These are phyloP conservation scores for Phodopus roborovskii DNA, from an alignment of 2,113 vertebrate species.

Conservation along the genomic window DNA sequence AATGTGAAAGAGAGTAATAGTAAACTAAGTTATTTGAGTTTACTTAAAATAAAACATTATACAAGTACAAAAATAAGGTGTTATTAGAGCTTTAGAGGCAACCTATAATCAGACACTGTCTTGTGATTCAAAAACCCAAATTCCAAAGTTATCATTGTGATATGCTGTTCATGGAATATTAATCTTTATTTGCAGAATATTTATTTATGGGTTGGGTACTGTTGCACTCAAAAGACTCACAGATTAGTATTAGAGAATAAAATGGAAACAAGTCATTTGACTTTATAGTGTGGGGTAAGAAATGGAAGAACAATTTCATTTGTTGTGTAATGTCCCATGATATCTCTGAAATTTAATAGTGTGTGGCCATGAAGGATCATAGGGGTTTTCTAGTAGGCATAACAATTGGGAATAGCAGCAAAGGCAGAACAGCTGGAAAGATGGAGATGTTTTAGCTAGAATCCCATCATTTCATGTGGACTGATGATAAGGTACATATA, in stretches of 20 bases:
- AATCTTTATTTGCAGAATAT: neutral
- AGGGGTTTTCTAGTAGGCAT: neutral
- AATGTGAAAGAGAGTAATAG: neutral
- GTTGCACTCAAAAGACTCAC: neutral
- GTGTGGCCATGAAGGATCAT: neutral
- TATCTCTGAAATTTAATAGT: neutral
- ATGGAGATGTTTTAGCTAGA: neutral
- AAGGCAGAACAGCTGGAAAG: neutral
- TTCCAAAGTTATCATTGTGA: neutral
- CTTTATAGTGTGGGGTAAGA: neutral
- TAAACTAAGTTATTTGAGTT: neutral
- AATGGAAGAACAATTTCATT: neutral
- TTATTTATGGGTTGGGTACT: neutral
- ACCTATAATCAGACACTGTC: neutral
- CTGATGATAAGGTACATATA: neutral
- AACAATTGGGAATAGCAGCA: neutral
- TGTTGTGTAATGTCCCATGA: neutral
- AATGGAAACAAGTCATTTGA: slow-evolving; percentile 37
- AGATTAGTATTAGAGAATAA: neutral
- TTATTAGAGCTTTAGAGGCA: neutral
- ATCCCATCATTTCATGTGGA: neutral
- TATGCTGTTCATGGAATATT: neutral
- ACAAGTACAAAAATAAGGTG: neutral
- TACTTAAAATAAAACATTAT: slow-evolving; percentile 46
- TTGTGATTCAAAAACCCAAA: neutral